phyloP scores from a whole-genome alignment of 2,113 vertebrate genomes.

The Rattus rattus region DNA sequence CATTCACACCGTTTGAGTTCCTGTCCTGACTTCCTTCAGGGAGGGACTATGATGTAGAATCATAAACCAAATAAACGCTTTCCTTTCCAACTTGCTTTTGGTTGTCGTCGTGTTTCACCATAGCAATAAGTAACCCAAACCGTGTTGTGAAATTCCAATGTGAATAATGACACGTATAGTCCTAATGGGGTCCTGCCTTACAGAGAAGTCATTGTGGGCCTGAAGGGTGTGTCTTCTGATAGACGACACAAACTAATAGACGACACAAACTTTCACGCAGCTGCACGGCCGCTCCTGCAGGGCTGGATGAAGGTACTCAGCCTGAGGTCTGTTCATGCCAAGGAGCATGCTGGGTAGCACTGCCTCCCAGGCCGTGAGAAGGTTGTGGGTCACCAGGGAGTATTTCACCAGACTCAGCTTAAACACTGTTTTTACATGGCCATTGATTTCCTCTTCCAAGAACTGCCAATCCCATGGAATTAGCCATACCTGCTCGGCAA shows the following conservation, averaged over 20 bases:
- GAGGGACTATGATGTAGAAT: background rate
- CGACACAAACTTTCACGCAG: background rate
- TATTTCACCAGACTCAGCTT: conserved; percentile 44
- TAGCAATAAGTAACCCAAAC: background rate
- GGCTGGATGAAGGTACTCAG: background rate
- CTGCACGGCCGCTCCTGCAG: background rate
- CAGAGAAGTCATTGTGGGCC: background rate
- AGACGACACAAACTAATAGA: background rate
- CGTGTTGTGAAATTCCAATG: background rate
- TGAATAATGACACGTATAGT: background rate
- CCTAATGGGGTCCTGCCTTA: background rate
- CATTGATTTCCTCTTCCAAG: conserved; percentile 65
- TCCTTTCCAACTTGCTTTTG: background rate
- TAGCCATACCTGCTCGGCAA: conserved; percentile 33
- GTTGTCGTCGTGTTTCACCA: background rate
- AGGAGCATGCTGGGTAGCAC: background rate
- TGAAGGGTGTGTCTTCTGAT: background rate
- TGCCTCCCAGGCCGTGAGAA: background rate
- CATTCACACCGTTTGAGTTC: background rate
- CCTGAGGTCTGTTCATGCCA: background rate
- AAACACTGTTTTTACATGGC: conserved; percentile 34
- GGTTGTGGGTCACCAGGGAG: background rate
- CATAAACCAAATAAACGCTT: background rate
- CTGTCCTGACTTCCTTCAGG: background rate
- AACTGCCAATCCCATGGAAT: conserved; percentile 56